These are phyloP conservation scores for Vireo altiloquus DNA, from an alignment of 2,113 vertebrate genomes.

Conservation along the genomic window DNA sequence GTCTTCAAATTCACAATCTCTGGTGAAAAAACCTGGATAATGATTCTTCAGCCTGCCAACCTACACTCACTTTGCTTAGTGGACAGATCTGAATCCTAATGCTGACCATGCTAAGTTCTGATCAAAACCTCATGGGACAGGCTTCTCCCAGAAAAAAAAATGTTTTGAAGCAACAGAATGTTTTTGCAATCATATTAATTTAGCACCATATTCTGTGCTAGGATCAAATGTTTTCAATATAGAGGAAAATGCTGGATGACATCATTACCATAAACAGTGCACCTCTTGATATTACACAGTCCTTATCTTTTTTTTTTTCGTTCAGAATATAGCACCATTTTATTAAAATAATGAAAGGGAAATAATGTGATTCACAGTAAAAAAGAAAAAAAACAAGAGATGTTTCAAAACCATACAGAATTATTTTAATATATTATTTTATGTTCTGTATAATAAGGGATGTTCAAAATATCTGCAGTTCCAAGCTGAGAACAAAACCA, in stretches of 20 bases:
- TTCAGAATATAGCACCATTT: not conserved
- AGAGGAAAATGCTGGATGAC: not conserved
- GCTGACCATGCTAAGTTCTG: not conserved
- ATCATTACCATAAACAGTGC: not conserved
- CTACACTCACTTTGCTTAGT: not conserved
- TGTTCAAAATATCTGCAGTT: not conserved
- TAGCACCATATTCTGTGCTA: not conserved
- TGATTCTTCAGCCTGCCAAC: not conserved
- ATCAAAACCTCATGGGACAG: not conserved
- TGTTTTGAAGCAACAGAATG: not conserved
- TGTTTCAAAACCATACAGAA: not conserved
- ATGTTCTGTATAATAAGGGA: not conserved
- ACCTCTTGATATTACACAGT: not conserved
- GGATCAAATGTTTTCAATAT: not conserved
- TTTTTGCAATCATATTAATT: not conserved
- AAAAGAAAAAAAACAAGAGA: not conserved
- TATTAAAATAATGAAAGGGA: not conserved
- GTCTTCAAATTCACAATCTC: not conserved
- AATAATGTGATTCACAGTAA: not conserved
- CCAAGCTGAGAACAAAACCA: not conserved
- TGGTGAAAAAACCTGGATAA: not conserved
- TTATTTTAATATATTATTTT: not conserved
- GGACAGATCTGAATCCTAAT: not conserved
- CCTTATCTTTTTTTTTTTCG: not conserved
- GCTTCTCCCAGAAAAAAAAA: not conserved